Conservation (phyloP, 2,113 vertebrate species). For the Opisthocomus hoazin region DNA sequence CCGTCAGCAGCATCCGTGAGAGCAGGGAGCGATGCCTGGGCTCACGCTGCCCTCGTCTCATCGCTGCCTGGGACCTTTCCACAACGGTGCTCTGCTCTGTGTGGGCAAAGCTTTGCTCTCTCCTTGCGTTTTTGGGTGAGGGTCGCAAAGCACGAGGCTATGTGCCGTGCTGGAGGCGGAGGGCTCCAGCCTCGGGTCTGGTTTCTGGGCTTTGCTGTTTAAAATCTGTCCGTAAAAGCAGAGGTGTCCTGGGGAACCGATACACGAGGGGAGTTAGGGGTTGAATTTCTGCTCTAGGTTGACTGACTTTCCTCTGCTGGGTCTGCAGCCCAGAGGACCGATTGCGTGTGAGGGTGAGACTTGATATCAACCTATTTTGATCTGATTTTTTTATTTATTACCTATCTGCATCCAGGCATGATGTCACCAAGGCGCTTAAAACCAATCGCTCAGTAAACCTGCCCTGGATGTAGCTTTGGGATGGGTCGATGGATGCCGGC, state of each 20-base stretch:
- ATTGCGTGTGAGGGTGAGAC: neutral
- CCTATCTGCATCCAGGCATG: neutral
- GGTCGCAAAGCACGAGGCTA: neutral
- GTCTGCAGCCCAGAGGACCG: neutral
- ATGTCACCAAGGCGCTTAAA: neutral
- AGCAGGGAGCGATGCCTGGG: neutral
- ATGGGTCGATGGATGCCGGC: accelerated
- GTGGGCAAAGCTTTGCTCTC: neutral
- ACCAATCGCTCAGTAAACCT: neutral
- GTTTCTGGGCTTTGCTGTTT: neutral
- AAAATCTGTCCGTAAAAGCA: neutral
- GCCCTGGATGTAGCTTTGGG: neutral
- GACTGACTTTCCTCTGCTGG: neutral
- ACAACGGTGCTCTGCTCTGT: neutral
- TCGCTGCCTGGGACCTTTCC: neutral
- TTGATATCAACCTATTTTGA: neutral
- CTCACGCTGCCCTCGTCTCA: accelerated
- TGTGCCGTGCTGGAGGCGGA: neutral
- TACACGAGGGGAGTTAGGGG: neutral
- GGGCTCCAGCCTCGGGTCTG: neutral
- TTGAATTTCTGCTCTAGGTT: neutral
- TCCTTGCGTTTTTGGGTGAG: neutral
- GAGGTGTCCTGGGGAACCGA: neutral
- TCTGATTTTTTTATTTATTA: neutral
- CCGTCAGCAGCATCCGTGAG: accelerated